Base-by-base conservation (phyloP, 2,113 vertebrate species). In the Vulpes ferrilata region DNA sequence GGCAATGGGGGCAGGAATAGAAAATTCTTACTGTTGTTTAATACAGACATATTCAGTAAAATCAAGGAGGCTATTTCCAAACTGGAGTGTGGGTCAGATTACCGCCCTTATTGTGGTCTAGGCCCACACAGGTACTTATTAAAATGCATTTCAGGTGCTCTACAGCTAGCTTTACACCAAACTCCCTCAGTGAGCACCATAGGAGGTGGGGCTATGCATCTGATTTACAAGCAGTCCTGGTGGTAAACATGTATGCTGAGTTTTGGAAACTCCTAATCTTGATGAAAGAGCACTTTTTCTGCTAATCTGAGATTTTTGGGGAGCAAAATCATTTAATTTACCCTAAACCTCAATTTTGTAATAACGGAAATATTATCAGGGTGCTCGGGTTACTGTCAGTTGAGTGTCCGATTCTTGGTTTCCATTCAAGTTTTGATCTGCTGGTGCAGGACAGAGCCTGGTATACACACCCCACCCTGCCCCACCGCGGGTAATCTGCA, bases 61-160 rank as follows among this genome's bases (percentile, higher is more conserved):
- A 85, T 88, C 59, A 93, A 82, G 30, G 64, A 96, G 79, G 25
- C 17, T 43, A 53, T 82, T 94, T 93, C 19, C 51, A 89, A 79
- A 86, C 3, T 43, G 7, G 43, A 93, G 35, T 93, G 32, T 82
- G n/a, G 30, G 48, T 55, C 64, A 96, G 35, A 2, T 60, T 27
- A 38, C 5, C 48, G 10, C 12, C 69, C n/a, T 90, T 48, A 65
- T 0, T 78, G 32, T n/a, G 64, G 38, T 55, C 55, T 69, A 62
- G 76, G 15, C 15, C 43, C 25, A 35, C 6, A 15, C 27, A 10
- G 25, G 8, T 53, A 43, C 17, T 81, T 74, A 64, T 25, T 85
- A 92, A 87, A 93, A 51, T 69, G 11, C 3, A 48, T 62, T 90
- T 67, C 35, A 8, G 3, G 22, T 11, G 17, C 53, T 92, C 80